These are phyloP conservation scores for Oxycera nigricornis DNA, from an alignment of 2,888 invertebrate species.

Conservation along the genomic window DNA sequence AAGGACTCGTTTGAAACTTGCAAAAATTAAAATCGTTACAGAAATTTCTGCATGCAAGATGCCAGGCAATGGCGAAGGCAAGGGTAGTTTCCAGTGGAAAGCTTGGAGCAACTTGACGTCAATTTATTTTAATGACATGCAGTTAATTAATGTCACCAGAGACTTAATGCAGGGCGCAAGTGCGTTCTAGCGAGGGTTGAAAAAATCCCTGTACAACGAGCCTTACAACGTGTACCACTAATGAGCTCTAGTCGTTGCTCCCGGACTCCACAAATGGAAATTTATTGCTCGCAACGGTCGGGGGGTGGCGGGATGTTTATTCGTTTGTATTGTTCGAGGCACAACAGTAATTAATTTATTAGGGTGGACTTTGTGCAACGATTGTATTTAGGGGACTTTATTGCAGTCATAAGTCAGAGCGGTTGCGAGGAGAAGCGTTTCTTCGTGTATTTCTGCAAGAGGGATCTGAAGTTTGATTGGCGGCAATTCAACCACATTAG, in stretches of 20 bases:
- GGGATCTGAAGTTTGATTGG: no score
- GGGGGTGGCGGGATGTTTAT: not conserved
- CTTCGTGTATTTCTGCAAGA: no score
- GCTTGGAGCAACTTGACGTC: conserved; percentile 28
- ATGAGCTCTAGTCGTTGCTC: conserved; percentile 16
- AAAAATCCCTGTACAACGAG: conserved; percentile 7
- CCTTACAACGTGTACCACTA: conserved; percentile 12
- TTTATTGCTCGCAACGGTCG: not conserved
- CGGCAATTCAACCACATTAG: no score
- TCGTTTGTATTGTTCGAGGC: not conserved
- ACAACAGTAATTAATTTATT: conserved; percentile 6
- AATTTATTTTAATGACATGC: conserved; percentile 40
- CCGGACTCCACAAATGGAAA: conserved; percentile 10
- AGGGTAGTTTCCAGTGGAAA: not conserved
- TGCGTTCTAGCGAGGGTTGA: conserved; percentile 14
- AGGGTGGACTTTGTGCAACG: not conserved
- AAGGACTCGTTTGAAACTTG: not conserved
- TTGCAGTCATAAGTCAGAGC: not conserved
- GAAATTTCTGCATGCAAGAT: not conserved
- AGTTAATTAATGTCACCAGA: conserved; percentile 36
- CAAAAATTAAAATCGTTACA: conserved; percentile 3
- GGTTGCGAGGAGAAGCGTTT: no score
- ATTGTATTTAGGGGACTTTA: not conserved
- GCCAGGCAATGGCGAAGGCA: not conserved
- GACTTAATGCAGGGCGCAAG: conserved; percentile 6